Evolutionary conservation across 2,113 vertebrate genomes (phyloP), one percentile per base, ranked within the genome.

Genomic region (Oryzias curvinotus): DNA sequence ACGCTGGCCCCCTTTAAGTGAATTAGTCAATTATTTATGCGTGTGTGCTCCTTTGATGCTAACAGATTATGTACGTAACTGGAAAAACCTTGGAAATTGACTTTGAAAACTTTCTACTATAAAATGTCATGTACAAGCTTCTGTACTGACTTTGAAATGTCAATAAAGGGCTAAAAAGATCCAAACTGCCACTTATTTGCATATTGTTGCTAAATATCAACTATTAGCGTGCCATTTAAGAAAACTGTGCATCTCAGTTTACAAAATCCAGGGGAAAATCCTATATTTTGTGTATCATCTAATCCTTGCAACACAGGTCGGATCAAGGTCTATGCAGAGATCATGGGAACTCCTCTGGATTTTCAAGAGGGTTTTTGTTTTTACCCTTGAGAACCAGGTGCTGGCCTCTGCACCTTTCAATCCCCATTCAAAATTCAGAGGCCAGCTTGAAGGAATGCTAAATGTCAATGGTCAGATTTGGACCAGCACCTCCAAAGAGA

Each of bases 321-420:
- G 91, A 91, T 89, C 91, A 91, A 93, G 90, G 93, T 91, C 90
- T 93, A 92, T 91, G 90, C 87, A 79, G 76, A 91, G 94, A 95
- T 93, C 93, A 92, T 95, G 95, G 94, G 96, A 97, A 96, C 92
- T 91, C 85, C 86, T 87, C 70, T 71, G 76, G 88, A 93, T 92
- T 93, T 93, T 94, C 91, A 96, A 95, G 91, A 91, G 92, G 88
- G 93, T 95, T 96, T 91, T 95, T 96, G 94, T 95, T 95, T 93
- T 89, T 91, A 89, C 92, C 91, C 91, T 90, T 82, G 87, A 89
- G 92, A 91, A 90, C 85, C 84, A 75, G 85, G 84, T 77, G 70
- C 85, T 91, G 92, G 90, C 91, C 88, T 90, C 73, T 86, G 81
- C 66, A 77, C 89, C 90, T 85, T 85, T 92, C 92, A 91, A 92